These are phyloP conservation scores for Syngnathus rostellatus DNA, from an alignment of 2,797 vertebrate genomes.

Conservation along the genomic window DNA sequence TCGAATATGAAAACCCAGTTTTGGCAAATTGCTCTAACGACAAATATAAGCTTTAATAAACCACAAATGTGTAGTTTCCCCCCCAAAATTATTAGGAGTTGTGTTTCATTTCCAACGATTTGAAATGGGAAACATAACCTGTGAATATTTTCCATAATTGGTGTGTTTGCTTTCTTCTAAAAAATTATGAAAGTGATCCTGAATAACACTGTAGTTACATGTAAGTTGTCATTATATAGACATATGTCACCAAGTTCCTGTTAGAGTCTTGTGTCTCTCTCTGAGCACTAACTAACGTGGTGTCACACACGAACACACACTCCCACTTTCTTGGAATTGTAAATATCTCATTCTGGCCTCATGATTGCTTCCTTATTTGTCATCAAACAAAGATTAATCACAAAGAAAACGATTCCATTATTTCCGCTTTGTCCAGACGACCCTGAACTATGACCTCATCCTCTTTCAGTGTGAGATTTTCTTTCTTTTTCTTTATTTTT, in stretches of 20 bases:
- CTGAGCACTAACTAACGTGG: slow-evolving; percentile 24
- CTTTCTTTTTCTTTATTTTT: not conserved
- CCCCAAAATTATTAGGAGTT: not conserved
- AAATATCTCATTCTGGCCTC: slow-evolving; percentile 16
- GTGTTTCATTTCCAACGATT: not conserved
- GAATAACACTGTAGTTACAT: not conserved
- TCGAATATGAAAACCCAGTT: slow-evolving; percentile 15
- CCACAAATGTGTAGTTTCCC: too few relatives aligned
- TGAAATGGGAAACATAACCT: not conserved
- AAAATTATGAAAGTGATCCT: not conserved
- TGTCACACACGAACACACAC: slow-evolving; percentile 42
- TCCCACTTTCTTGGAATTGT: slow-evolving; percentile 15
- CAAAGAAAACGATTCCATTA: slow-evolving; percentile 26
- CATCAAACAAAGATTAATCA: slow-evolving; percentile 18
- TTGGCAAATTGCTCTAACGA: not conserved
- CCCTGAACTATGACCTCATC: not conserved
- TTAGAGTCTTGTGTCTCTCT: not conserved
- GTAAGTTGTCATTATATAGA: not conserved
- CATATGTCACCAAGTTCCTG: not conserved
- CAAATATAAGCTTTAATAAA: not conserved
- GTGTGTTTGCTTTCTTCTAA: not conserved
- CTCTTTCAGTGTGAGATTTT: not conserved
- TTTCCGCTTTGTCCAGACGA: not conserved
- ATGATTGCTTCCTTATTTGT: slow-evolving; percentile 24
- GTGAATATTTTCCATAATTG: not conserved